Evolutionary conservation across 2,888 invertebrate genomes (phyloP).

Genomic region (Caenorhabditis macrosperma): DNA sequence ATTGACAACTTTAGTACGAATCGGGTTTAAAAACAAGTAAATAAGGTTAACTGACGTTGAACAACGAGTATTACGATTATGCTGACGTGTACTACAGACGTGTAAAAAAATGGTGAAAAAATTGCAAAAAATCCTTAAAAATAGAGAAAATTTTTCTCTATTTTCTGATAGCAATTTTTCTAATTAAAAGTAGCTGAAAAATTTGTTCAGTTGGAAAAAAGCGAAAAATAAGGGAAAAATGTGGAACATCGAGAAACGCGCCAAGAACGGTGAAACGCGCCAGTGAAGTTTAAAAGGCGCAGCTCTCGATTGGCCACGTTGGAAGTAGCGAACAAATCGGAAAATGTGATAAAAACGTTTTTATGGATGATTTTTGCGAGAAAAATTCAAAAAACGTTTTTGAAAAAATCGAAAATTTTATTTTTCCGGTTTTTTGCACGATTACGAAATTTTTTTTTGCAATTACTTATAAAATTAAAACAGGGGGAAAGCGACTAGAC

Average conservation of each 20-base stretch:
- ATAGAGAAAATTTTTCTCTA: conserved; percentile 13
- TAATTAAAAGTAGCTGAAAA: neutral
- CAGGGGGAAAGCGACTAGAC: too few species aligned
- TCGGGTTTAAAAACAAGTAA: neutral
- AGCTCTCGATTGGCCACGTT: neutral
- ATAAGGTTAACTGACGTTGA: conserved; percentile 5
- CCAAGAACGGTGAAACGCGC: neutral
- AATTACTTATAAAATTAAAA: too few species aligned
- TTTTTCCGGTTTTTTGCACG: too few species aligned
- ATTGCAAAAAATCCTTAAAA: neutral
- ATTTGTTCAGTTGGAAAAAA: neutral
- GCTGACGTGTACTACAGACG: conserved; percentile 47
- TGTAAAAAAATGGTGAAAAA: neutral
- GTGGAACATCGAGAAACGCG: conserved; percentile 12
- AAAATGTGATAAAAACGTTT: neutral
- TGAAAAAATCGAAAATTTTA: too few species aligned
- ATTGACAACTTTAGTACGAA: too few species aligned
- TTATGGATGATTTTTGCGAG: too few species aligned
- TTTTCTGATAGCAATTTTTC: too few species aligned
- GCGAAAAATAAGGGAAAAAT: neutral
- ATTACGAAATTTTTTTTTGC: too few species aligned
- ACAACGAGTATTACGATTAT: conserved; percentile 7
- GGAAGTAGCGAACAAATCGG: conserved; percentile 1
- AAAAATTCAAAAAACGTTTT: neutral
- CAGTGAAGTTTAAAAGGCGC: neutral